Evolutionary conservation across 1,140 invertebrate genomes (phyloP), one percentile per base, ranked within the genome.

Genomic region (Hyles euphorbiae): DNA sequence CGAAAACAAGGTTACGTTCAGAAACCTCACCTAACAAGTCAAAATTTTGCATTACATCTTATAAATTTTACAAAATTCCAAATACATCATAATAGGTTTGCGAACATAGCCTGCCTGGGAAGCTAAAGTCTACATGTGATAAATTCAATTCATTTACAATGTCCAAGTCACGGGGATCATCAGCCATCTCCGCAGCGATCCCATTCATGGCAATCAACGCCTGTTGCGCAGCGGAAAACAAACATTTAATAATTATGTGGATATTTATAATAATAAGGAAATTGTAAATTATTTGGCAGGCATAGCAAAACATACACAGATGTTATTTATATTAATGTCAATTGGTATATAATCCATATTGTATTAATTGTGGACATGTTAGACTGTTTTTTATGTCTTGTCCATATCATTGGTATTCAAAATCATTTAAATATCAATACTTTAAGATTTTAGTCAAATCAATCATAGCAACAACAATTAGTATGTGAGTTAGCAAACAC

Each of bases 1-100:
- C 69, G 65, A 63, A 72, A 67, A 63, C 60, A 79, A 85, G 82
- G 82, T 83, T 88, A 88, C 82, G 85, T 88, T 88, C 85, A 87
- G 81, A 86, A 88, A 88, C 83, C 83, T 71, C 67, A 76, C 66
- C 75, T 76, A 69, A 40, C 55, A 53, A 65, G 53, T 60, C 61
- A n/a, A 67, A 33, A 60, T 34, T 52, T 52, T 44, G 36, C 36
- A 3, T 5, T 5, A 40, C 5, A 40, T 40, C 8, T 40, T 40
- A 5, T 11, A 10, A 48, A 22, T 10, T 48, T 48, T 48, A 48
- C 12, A 48, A 34, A 45, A 48, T 63, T 60, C 61, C 7, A 48
- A 34, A 52, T 52, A 34, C 5, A n/a, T 34, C 45, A 3, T 47
- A 60, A 11, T 12, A 60, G 83, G 85, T 88, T 88, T 87, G 85